Percentiles rank a stretch among this genome's conserved stretches.
Evolutionary conservation across 1,140 invertebrate species (phyloP).

Genomic region (Pseudomyrmex gracilis): DNA sequence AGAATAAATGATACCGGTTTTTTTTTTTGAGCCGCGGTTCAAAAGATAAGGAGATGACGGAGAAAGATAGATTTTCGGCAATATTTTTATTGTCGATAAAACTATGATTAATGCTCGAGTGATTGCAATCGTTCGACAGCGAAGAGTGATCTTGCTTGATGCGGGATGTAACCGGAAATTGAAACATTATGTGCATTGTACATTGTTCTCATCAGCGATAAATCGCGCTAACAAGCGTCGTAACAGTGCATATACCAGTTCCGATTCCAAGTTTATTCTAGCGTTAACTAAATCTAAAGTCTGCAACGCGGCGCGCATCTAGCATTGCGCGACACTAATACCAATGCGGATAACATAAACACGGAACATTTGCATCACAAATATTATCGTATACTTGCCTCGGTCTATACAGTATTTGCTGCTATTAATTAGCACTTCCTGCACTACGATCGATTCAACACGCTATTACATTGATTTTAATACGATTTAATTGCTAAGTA

Average conservation of each 20-base stretch:
- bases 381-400: constrained; percentile 44
- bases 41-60: neutral
- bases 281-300: constrained; percentile 25
- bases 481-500: constrained; percentile 20
- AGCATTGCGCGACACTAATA: neutral
- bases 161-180: neutral
- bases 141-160: neutral
- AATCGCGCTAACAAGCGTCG: constrained; percentile 15
- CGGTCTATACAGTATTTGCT: constrained; percentile 15
- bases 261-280: constrained; percentile 20
- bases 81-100: neutral
- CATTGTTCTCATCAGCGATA: constrained; percentile 17
- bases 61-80: neutral
- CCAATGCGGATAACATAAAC: constrained; percentile 29
- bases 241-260: neutral
- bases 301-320: neutral
- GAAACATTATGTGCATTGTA: constrained; percentile 8
- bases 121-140: neutral
- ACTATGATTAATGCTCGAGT: neutral
- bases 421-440: constrained; percentile 23
- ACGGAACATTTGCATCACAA: constrained; percentile 4
- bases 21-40: neutral
- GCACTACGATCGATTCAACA: constrained; percentile 1
- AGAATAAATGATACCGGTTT: constrained; percentile 2
- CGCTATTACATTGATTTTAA: constrained; percentile 31